Percentiles rank a stretch among this genome's conserved stretches.
These are phyloP conservation scores for Manduca sexta DNA, from an alignment of 1,140 invertebrate species.

Conservation along the genomic window DNA sequence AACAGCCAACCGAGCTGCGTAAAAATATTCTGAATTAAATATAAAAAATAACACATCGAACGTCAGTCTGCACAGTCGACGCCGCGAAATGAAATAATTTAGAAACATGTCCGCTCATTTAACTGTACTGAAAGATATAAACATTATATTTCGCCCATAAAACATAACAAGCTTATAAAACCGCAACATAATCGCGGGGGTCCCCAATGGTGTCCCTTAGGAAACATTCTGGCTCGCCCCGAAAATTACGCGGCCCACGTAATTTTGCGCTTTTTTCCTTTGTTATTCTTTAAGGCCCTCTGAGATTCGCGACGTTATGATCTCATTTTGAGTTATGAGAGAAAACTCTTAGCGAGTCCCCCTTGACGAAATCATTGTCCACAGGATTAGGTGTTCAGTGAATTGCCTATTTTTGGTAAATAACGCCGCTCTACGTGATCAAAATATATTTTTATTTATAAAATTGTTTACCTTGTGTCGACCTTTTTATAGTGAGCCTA, in stretches of 20 bases:
- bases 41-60: too few species aligned
- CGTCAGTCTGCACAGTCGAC: too few species aligned
- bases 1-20: too few species aligned
- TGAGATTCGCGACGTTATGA: constrained; percentile 64
- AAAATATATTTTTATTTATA: background rate
- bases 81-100: background rate
- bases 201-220: constrained; percentile 36
- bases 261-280: constrained; percentile 65
- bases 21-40: too few species aligned
- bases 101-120: constrained; percentile 2
- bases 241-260: constrained; percentile 63
- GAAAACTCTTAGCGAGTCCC: constrained; percentile 57
- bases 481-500: too few species aligned
- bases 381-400: constrained; percentile 46
- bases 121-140: constrained; percentile 38
- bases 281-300: constrained; percentile 62
- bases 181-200: constrained; percentile 56
- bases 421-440: background rate
- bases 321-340: constrained; percentile 68
- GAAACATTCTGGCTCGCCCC: constrained; percentile 57
- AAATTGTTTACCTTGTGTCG: too few species aligned
- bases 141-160: constrained; percentile 58
- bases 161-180: constrained; percentile 68
- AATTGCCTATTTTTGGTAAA: constrained; percentile 16
- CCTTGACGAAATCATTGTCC: constrained; percentile 49